These are phyloP conservation scores for Trichacis sp. DNA, from an alignment of 2,888 invertebrate genomes.

Conservation along the genomic window DNA sequence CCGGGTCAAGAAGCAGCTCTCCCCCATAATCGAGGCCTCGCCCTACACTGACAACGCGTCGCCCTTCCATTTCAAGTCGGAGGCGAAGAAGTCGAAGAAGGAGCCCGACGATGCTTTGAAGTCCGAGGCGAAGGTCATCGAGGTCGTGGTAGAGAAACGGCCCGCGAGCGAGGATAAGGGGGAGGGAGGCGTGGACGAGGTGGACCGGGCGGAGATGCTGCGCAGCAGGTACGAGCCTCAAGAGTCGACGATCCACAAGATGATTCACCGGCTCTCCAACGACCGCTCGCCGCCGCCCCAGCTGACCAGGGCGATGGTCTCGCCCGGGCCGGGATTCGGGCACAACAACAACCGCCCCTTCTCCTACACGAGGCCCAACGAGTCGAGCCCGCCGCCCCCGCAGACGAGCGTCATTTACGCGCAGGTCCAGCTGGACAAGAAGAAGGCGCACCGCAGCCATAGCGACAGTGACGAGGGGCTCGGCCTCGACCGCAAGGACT, in stretches of 20 bases:
- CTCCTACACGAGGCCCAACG: conserved; percentile 80
- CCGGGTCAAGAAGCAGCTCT: conserved; percentile 78
- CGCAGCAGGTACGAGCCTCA: conserved; percentile 63
- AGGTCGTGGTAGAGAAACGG: conserved; percentile 17
- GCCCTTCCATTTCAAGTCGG: conserved; percentile 57
- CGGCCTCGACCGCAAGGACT: conserved; percentile 75
- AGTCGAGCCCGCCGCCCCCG: conserved; percentile 70
- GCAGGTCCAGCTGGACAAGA: conserved; percentile 75
- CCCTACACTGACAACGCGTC: conserved; percentile 72
- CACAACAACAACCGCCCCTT: conserved; percentile 84
- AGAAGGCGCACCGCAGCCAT: conserved; percentile 71
- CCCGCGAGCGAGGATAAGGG: conserved; percentile 37
- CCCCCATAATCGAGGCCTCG: conserved; percentile 84
- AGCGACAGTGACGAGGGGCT: conserved; percentile 86
- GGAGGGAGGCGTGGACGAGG: conserved; percentile 47
- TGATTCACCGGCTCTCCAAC: conserved; percentile 81
- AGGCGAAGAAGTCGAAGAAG: conserved; percentile 52
- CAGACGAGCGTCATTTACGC: conserved; percentile 81
- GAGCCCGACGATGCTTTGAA: conserved; percentile 25
- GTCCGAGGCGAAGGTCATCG: conserved; percentile 9
- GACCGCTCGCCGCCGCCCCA: conserved; percentile 79
- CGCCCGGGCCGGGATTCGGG: conserved; percentile 74
- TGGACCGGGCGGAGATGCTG: conserved; percentile 56
- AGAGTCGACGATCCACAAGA: conserved; percentile 77
- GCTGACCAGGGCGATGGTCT: conserved; percentile 73